Conservation (phyloP, 2,888 invertebrate genomes). For the Andrena minutula region DNA sequence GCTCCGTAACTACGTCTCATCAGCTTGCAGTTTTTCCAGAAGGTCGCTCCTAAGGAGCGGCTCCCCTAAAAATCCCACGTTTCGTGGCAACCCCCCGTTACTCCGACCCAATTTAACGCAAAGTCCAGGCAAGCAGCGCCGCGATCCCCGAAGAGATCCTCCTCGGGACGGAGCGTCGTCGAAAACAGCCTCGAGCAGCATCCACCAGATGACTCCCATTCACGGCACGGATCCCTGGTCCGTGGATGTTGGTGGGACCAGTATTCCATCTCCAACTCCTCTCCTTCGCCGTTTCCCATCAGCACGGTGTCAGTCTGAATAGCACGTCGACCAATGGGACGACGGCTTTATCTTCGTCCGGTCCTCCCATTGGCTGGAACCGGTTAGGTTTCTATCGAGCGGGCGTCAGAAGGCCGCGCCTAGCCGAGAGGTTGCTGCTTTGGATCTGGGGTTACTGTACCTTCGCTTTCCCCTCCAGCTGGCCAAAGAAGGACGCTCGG, state of each 20-base stretch:
- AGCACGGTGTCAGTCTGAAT: slow-evolving; percentile 74
- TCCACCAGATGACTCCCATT: slow-evolving; percentile 80
- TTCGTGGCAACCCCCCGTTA: neutral
- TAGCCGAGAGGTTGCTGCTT: slow-evolving; percentile 70
- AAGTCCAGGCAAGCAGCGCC: neutral
- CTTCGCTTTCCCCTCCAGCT: slow-evolving; percentile 60
- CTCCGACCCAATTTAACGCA: slow-evolving; percentile 5
- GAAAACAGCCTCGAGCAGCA: slow-evolving; percentile 41
- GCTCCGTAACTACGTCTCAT: neutral
- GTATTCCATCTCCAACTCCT: slow-evolving; percentile 68
- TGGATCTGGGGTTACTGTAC: slow-evolving; percentile 70
- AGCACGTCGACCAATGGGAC: slow-evolving; percentile 80
- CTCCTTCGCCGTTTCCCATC: slow-evolving; percentile 54
- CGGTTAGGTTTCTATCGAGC: slow-evolving; percentile 82
- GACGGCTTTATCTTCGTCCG: slow-evolving; percentile 77
- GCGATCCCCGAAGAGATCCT: neutral
- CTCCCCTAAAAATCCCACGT: neutral
- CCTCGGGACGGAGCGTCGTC: slow-evolving; percentile 8
- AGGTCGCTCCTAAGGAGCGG: neutral
- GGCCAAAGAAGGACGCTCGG: slow-evolving; percentile 31
- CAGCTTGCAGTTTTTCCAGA: neutral
- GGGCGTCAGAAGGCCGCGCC: slow-evolving; percentile 83
- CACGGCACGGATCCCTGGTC: slow-evolving; percentile 68
- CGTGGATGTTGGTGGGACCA: slow-evolving; percentile 71
- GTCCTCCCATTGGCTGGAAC: slow-evolving; percentile 79